Evolutionary conservation across 2,113 vertebrate genomes (phyloP).

Genomic region (Malaclemys terrapin): DNA sequence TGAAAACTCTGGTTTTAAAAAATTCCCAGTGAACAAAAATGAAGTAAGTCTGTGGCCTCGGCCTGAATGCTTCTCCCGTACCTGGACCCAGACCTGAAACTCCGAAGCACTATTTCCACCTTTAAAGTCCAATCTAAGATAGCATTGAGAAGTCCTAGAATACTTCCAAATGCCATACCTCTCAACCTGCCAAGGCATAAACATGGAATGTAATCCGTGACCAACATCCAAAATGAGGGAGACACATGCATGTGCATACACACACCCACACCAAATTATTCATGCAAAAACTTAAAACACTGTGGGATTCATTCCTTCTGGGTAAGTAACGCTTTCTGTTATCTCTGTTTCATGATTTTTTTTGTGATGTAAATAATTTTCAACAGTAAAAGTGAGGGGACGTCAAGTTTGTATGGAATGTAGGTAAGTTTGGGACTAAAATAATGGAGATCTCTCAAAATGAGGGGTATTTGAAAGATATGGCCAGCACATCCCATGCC

Average conservation of each 20-base stretch:
- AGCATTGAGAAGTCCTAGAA: background rate
- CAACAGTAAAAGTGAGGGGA: background rate
- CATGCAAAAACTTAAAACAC: accelerated
- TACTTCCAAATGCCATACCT: background rate
- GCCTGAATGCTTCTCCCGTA: background rate
- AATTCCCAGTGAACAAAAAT: background rate
- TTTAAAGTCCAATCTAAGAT: background rate
- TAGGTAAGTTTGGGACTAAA: background rate
- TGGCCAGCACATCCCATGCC: background rate
- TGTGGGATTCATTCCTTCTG: background rate
- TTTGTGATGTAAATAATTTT: background rate
- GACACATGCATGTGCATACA: background rate
- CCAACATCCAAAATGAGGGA: background rate
- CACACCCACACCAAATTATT: background rate
- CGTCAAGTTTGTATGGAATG: background rate
- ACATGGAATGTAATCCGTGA: background rate
- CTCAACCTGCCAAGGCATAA: background rate
- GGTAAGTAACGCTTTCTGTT: background rate
- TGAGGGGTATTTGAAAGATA: background rate
- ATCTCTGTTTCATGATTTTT: background rate
- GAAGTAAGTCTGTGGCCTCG: background rate
- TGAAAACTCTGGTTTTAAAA: background rate
- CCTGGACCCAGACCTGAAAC: background rate
- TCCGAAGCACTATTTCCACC: background rate
- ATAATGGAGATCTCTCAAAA: background rate